phyloP scores from a whole-genome alignment of 2,888 invertebrate genomes.

The Ochropleura leucogaster region DNA sequence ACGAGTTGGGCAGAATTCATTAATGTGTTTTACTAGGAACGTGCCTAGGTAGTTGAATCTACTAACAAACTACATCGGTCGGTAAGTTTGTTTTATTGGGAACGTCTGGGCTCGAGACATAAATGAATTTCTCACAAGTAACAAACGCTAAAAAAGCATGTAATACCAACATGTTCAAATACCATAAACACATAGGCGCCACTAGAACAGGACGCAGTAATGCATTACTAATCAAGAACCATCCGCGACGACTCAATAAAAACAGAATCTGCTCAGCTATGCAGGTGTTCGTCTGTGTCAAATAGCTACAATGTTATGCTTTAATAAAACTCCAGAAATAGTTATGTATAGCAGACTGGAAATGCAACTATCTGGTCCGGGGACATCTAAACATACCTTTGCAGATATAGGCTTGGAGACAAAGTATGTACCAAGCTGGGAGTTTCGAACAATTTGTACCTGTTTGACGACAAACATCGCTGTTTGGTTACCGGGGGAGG shows the following conservation, averaged over 20 bases:
- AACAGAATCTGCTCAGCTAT: slow-evolving; percentile 50
- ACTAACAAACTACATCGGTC: not conserved
- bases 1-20: slow-evolving; percentile 27
- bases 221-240: slow-evolving; percentile 55
- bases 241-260: slow-evolving; percentile 38
- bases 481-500: slow-evolving; percentile 14
- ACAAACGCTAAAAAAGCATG: not conserved
- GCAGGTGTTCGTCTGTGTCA: slow-evolving; percentile 69
- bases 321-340: slow-evolving; percentile 85
- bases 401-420: slow-evolving; percentile 88
- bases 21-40: slow-evolving; percentile 6
- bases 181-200: slow-evolving; percentile 30
- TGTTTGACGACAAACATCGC: slow-evolving; percentile 70
- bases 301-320: slow-evolving; percentile 81
- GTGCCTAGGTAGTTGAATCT: not conserved
- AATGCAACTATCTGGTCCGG: slow-evolving; percentile 88
- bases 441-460: slow-evolving; percentile 75
- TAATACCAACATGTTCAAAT: slow-evolving; percentile 1
- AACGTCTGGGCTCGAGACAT: not conserved
- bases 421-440: slow-evolving; percentile 79
- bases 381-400: slow-evolving; percentile 85
- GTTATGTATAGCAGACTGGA: slow-evolving; percentile 84
- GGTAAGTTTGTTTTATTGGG: not conserved
- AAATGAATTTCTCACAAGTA: not conserved
- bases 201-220: slow-evolving; percentile 43